Evolutionary conservation across 2,113 vertebrate genomes (phyloP), one percentile per base, ranked within the genome.

Genomic region (Microtus pennsylvanicus): DNA sequence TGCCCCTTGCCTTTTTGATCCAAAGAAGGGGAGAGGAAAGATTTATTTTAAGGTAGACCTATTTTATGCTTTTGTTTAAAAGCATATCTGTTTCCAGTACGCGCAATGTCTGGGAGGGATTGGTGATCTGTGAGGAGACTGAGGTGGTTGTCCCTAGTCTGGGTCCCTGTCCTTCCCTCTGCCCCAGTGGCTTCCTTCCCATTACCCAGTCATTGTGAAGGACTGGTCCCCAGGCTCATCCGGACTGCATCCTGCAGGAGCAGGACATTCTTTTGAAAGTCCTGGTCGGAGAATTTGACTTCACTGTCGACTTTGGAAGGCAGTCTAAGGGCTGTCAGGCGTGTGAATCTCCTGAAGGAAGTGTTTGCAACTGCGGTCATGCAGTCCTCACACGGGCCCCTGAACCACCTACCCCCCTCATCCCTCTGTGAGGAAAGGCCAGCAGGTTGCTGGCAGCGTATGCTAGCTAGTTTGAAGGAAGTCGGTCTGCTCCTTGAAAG

Each of bases 21-120:
- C 94, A 96, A 97, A 96, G 67, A 89, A 85, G 92, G 70, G 42
- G 52, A 72, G 82, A 93, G 33, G 55, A 89, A 94, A 97, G 98
- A 97, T 90, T 95, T 98, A 98, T 98, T 98, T 98, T 97, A 98
- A 98, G 95, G 97, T 72, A 98, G 95, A 97, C 98, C 94, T 98
- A 85, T 98, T 98, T 98, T 98, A 97, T 52, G 98, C 98, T 98
- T 98, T 98, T 98, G 97, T 98, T 98, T 98, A 95, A 98, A 98
- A 98, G 98, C 98, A 98, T 97, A 98, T 97, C 97, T 99, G 98
- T 98, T 99, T 99, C 97, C 95, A 72, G 92, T 89, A 67, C 85
- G 97, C 95, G 94, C 96, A 97, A 75, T 97, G 91, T 94, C 96
- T 94, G 77, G 91, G 76, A 87, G 91, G 94, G 77, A 80, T 67